Evolutionary conservation across 2,797 vertebrate genomes (phyloP).

Genomic region (Gouania willdenowi): DNA sequence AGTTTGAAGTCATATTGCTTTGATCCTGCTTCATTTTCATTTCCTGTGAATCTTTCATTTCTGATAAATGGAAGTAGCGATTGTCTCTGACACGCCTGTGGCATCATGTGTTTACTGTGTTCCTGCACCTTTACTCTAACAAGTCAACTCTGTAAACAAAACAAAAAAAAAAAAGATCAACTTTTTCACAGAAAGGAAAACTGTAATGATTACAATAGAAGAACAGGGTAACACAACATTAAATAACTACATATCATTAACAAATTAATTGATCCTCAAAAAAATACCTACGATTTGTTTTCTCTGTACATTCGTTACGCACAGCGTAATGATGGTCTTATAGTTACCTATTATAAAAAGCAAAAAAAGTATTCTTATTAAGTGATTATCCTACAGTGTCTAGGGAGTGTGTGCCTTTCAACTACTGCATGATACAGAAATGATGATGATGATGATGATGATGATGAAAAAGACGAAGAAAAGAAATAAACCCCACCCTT

Average conservation of each 20-base stretch:
- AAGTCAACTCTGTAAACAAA: slow-evolving; percentile 81
- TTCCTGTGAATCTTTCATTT: too few species aligned
- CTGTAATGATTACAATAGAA: slow-evolving; percentile 94
- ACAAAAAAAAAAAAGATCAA: slow-evolving; percentile 88
- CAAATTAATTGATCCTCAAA: slow-evolving; percentile 99
- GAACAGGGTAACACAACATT: slow-evolving; percentile 92
- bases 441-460: slow-evolving; percentile 75
- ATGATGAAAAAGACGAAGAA: slow-evolving; percentile 48
- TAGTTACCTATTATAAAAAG: slow-evolving; percentile 97
- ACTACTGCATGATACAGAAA: slow-evolving; percentile 85
- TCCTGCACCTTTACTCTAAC: slow-evolving; percentile 89
- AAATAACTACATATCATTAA: slow-evolving; percentile 99
- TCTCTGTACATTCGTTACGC: slow-evolving; percentile 99
- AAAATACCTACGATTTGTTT: slow-evolving; percentile 99
- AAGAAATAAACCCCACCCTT: slow-evolving; percentile 33
- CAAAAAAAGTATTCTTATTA: slow-evolving; percentile 63
- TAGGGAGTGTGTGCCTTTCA: slow-evolving; percentile 84
- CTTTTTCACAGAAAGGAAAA: slow-evolving; percentile 86
- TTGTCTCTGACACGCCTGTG: slow-evolving; percentile 88
- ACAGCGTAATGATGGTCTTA: slow-evolving; percentile 99
- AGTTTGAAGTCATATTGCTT: too few species aligned
- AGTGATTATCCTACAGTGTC: slow-evolving; percentile 90
- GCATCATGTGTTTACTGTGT: slow-evolving; percentile 93
- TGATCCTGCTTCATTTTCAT: too few species aligned
- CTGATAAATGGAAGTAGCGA: slow-evolving; percentile 85